Conservation (phyloP, 2,888 invertebrate genomes). For the Punctoribates punctum region DNA sequence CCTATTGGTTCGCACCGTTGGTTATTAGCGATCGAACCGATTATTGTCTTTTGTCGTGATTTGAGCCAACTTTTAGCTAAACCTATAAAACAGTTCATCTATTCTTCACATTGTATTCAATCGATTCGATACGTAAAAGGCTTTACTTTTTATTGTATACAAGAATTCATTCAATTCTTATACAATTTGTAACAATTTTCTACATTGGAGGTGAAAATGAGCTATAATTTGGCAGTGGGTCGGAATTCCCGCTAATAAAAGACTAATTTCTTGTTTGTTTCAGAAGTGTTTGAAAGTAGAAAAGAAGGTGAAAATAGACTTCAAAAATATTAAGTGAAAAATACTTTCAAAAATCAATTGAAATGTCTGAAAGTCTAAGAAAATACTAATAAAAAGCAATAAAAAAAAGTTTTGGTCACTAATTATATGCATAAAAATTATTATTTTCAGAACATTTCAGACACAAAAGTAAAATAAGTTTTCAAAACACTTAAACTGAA, state of each 20-base stretch:
- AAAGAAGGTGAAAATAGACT: too few species aligned
- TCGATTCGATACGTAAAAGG: neutral
- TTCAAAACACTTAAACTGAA: neutral
- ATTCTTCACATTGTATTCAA: conserved; percentile 2
- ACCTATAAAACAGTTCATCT: conserved; percentile 23
- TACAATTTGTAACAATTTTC: neutral
- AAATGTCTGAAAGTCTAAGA: too few species aligned
- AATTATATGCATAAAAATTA: too few species aligned
- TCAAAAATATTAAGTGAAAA: too few species aligned
- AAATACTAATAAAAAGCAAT: neutral
- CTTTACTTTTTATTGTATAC: neutral
- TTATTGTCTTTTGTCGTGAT: conserved; percentile 28
- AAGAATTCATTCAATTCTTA: neutral
- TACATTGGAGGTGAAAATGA: neutral
- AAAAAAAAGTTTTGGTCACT: neutral
- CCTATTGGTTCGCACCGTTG: conserved; percentile 7
- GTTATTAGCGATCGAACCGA: conserved; percentile 20
- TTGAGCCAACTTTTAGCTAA: conserved; percentile 7
- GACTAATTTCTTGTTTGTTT: too few species aligned
- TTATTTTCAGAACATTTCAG: too few species aligned
- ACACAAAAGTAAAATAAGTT: neutral
- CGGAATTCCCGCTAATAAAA: too few species aligned
- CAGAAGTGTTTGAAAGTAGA: too few species aligned
- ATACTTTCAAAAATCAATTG: too few species aligned
- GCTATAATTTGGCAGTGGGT: too few species aligned